Conservation (phyloP, 2,797 vertebrate species). For the Clamator glandarius region DNA sequence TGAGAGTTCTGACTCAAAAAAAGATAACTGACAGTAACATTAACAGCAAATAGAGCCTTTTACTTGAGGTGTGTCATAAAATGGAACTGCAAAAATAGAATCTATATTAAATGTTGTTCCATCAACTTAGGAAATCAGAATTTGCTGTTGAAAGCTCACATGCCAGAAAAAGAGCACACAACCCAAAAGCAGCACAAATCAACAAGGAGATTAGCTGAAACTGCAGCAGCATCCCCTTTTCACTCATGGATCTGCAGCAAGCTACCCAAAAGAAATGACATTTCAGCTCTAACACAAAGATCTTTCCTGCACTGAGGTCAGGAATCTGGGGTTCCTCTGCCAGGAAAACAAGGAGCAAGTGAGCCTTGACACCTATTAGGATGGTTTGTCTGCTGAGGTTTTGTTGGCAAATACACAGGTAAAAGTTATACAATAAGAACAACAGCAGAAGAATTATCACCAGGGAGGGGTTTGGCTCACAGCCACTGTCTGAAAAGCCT, state of each 20-base stretch:
- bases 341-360: not conserved
- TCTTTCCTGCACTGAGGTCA: not conserved
- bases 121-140: not conserved
- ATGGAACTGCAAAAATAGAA: not conserved
- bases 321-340: not conserved
- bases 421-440: not conserved
- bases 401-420: not conserved
- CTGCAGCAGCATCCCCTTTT: not conserved
- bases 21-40: not conserved
- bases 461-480: not conserved
- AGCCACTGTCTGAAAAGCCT: not conserved
- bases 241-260: not conserved
- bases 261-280: not conserved
- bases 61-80: not conserved
- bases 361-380: not conserved
- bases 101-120: not conserved
- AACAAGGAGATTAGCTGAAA: not conserved
- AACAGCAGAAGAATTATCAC: not conserved
- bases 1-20: not conserved
- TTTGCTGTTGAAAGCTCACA: not conserved
- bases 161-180: not conserved
- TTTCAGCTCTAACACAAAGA: not conserved
- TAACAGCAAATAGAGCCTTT: not conserved
- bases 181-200: not conserved
- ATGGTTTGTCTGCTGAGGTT: not conserved